Evolutionary conservation across 2,888 invertebrate species (phyloP), one percentile per base, ranked within the genome.

Genomic region (Rosalia funebris): DNA sequence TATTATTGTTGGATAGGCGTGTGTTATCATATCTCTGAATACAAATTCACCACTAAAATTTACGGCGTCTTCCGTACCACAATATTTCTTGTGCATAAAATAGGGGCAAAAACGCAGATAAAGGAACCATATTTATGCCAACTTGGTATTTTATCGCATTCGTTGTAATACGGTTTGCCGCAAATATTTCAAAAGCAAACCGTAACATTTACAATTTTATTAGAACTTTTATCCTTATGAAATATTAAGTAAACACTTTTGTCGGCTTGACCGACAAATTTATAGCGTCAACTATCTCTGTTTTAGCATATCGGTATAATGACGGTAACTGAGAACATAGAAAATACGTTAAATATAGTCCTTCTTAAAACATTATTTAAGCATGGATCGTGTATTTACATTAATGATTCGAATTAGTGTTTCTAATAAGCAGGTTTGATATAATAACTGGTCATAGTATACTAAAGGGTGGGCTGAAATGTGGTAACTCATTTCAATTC

Each of bases 1-100:
- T 58, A 61, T 63, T 58, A 60, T 61, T 58, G 63, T 53, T 7
- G 52, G 46, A 46, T 47, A 37, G 46, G 39, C 37, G 20, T 10
- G 46, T 31, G 52, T 52, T 59, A 63, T 59, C 61, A 55, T 59
- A 59, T 65, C 67, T 57, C 54, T 56, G 64, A 64, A 62, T 67
- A 64, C 64, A 64, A 66, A 66, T 66, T 66, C 66, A 58, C 63
- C 55, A 46, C 45, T 55, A 55, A 37, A 55, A 55, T 69, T 69
- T 69, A 66, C 64, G 65, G 57, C 55, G 48, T 60, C 57, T 66
- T 65, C 68, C 65, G 63, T 65, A 61, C 60, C 64, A 55, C 53
- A 62, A 61, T 66, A 62, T 68, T 66, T 64, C 61, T 48, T 47
- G 63, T 57, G 36, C 59, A 64, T 64, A 64, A 64, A 66, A 63